Percentiles rank a stretch among this genome's conserved stretches.
phyloP scores from a whole-genome alignment of 2,888 invertebrate species.

The Archips xylosteana region DNA sequence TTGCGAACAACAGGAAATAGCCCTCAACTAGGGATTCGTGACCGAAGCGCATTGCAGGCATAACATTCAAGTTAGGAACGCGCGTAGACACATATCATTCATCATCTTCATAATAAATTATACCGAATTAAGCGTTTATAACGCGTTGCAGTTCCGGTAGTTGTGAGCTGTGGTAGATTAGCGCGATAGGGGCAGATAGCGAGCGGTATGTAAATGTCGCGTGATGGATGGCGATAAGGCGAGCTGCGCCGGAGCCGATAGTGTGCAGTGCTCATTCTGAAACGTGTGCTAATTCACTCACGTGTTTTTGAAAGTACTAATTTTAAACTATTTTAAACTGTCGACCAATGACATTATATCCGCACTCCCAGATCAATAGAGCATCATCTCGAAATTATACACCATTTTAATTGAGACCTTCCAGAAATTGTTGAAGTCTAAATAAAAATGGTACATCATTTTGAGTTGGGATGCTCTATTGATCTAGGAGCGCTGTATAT shows the following conservation, averaged over 20 bases:
- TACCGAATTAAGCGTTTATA: neutral
- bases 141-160: conserved; percentile 7
- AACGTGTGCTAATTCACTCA: neutral
- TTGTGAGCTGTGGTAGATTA: neutral
- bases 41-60: no score
- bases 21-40: no score
- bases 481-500: no score
- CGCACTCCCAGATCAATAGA: no score
- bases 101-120: no score
- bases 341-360: no score
- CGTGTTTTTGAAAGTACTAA: neutral
- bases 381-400: no score
- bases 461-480: no score
- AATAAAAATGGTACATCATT: no score
- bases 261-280: neutral
- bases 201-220: conserved; percentile 4
- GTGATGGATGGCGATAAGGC: conserved; percentile 6
- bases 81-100: neutral
- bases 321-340: neutral
- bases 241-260: conserved; percentile 1
- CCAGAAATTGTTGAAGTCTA: no score
- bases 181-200: conserved; percentile 2
- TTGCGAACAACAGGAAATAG: no score
- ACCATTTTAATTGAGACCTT: no score
- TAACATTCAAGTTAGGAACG: neutral